A percentile compares a stretch with the other conserved stretches of the same genome.
These are phyloP conservation scores for Criorhina ranunculi DNA, from an alignment of 2,888 invertebrate species.

Conservation along the genomic window DNA sequence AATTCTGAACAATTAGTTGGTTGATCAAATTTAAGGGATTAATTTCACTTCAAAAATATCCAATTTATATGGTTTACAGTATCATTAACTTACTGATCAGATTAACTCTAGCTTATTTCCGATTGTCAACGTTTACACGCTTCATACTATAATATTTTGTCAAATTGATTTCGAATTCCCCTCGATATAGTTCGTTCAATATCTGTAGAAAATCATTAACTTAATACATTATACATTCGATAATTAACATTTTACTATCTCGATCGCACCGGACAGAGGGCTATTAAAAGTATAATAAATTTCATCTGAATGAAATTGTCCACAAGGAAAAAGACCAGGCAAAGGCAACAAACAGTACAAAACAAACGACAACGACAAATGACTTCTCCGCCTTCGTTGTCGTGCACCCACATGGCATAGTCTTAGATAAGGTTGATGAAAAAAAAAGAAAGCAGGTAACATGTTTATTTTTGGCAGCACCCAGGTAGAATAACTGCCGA, in stretches of 20 bases:
- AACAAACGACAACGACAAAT: constrained; percentile 48
- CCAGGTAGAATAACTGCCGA: constrained; percentile 52
- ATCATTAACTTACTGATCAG: not conserved
- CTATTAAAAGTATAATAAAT: constrained; percentile 69
- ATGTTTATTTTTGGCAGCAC: constrained; percentile 74
- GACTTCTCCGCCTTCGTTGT: constrained; percentile 31
- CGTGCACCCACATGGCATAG: constrained; percentile 56
- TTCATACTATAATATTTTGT: not conserved
- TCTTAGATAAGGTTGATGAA: constrained; percentile 61
- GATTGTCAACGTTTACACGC: constrained; percentile 1
- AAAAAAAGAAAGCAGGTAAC: constrained; percentile 59
- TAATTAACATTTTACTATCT: constrained; percentile 52
- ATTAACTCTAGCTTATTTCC: not conserved
- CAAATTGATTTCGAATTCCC: constrained; percentile 21
- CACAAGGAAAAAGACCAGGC: constrained; percentile 6
- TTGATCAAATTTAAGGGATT: no score
- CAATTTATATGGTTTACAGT: no score
- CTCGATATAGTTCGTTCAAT: constrained; percentile 9
- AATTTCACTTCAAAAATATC: no score
- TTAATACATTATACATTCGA: constrained; percentile 61
- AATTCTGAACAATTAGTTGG: not conserved
- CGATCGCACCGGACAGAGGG: constrained; percentile 39
- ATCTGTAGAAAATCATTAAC: constrained; percentile 60
- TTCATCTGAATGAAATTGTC: constrained; percentile 53
- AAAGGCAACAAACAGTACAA: constrained; percentile 34